These are phyloP conservation scores for Coreius guichenoti DNA, from an alignment of 2,797 vertebrate species.

Conservation along the genomic window DNA sequence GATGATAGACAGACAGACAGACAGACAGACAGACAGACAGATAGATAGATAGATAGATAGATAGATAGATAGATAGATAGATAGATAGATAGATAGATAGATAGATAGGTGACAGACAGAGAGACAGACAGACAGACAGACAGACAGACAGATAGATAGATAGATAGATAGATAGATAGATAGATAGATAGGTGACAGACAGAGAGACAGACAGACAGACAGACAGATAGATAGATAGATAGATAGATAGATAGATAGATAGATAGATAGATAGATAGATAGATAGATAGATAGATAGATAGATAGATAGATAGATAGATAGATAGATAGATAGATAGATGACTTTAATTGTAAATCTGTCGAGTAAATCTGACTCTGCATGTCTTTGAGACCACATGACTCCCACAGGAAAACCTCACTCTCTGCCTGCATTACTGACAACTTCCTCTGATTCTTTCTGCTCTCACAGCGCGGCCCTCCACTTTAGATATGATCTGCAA, in stretches of 20 bases:
- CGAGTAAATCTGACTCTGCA: background rate
- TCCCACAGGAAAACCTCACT: conserved; percentile 36
- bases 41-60: background rate
- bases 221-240: background rate
- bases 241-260: background rate
- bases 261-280: background rate
- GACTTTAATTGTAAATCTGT: background rate
- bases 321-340: background rate
- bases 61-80: background rate
- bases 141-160: background rate
- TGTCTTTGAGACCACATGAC: background rate
- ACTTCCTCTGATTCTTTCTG: conserved; percentile 39
- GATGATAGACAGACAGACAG: background rate
- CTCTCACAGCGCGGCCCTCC: background rate
- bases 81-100: accelerated
- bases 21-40: no score
- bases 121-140: no score
- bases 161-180: background rate
- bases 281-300: background rate
- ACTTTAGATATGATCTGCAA: conserved; percentile 17
- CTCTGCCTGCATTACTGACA: conserved; percentile 16
- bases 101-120: no score
- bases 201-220: no score
- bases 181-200: background rate
- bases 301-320: background rate